Conservation (phyloP, 2,113 vertebrate genomes). For the Ciconia boyciana region DNA sequence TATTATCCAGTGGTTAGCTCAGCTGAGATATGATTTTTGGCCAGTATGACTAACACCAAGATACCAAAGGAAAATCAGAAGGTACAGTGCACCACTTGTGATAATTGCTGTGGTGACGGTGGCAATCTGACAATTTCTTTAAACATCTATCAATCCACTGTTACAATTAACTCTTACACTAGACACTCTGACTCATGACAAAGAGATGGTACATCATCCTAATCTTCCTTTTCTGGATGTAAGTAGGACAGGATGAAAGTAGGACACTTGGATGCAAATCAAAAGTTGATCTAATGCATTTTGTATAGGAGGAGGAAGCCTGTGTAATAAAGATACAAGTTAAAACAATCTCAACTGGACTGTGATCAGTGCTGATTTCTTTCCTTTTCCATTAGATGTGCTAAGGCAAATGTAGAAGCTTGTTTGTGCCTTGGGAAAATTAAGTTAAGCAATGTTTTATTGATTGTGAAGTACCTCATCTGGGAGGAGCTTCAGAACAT, state of each 20-base stretch:
- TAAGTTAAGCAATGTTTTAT: neutral
- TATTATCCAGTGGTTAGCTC: neutral
- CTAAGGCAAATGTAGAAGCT: neutral
- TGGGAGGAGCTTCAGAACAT: neutral
- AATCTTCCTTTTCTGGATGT: neutral
- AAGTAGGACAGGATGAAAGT: neutral
- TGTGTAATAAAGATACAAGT: neutral
- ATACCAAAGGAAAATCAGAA: neutral
- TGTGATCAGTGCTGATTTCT: neutral
- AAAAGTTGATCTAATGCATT: neutral
- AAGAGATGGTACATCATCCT: neutral
- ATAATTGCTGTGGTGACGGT: neutral
- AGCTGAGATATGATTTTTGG: neutral
- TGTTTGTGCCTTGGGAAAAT: neutral
- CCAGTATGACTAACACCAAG: neutral
- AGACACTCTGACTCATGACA: neutral
- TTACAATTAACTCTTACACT: neutral
- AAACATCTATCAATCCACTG: neutral
- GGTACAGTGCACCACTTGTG: neutral
- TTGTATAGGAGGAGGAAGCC: neutral
- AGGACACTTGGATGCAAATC: neutral
- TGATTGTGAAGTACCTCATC: neutral
- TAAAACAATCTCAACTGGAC: neutral
- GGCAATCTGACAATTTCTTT: neutral
- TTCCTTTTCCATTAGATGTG: neutral